Base-by-base conservation (phyloP, 2,113 vertebrate genomes). In the Melanostigma gelatinosum region DNA sequence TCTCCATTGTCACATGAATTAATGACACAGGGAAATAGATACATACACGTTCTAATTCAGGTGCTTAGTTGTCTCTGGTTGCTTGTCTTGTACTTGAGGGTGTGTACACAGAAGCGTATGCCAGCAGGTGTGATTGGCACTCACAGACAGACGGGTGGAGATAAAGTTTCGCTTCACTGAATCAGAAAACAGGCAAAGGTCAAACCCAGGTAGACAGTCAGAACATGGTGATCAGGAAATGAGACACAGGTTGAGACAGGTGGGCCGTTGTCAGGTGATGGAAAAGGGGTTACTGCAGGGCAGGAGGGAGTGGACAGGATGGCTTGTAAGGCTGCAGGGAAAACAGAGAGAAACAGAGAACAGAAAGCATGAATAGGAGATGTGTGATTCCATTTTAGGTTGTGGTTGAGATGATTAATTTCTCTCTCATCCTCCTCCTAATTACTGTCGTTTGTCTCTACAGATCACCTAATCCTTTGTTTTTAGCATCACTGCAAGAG, bases 391-490 rank as follows among this genome's bases (percentile, higher is more conserved):
- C 29, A 32, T 32, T 34, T 60, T 18, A 8, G 29, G 16, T 34
- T 32, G 27, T 61, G 18, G 13, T 60, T 60, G 57, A 60, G 6
- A 34, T 36, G 6, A 60, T 60, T 60, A 0, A 60, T 32, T 32
- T 61, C 0, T n/a, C 13, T 32, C 24, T 67, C 1, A 2, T 32
- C 29, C 38, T 58, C n/a, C 3, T 52, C 15, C n/a, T 72, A 58
- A 79, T 82, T 38, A 70, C 34, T 27, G 62, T 44, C 71, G 44
- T 80, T 57, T 80, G 40, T 71, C 66, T 54, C 61, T 12, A 3
- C 38, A 74, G 40, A 50, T 48, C 62, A 15, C 9, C 1, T 1
- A 4, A 4, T 8, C 18, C 44, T 79, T 58, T 32, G 48, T 38
- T 50, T 48, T 63, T 32, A 27, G 12, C 2, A 65, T 57, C 38